Base-by-base conservation (phyloP, 2,113 vertebrate genomes). In the Corynorhinus townsendii region DNA sequence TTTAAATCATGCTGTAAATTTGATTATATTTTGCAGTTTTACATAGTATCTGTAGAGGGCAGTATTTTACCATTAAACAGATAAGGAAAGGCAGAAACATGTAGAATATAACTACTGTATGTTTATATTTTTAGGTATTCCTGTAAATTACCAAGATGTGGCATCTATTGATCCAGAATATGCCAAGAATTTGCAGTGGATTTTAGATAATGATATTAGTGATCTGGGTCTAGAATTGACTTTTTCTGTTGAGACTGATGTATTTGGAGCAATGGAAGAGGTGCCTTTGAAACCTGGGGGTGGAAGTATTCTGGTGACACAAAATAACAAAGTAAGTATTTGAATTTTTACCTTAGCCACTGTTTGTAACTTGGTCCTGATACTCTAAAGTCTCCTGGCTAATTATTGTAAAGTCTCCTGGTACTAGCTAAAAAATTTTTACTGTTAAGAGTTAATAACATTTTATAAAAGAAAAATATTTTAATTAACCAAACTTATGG, bases 121-220 rank as follows among this genome's bases (percentile, higher is more conserved):
- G 82, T 95, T 90, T 97, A 28, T 73, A 75, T 90, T 96, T 96
- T 71, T 97, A 99, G 99, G 99, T 59, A 99, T 99, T 98, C 99
- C 99, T 86, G 99, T 99, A 95, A 99, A 99, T 98, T 99, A 99
- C 97, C 99, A 99, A 97, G 99, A 99, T 96, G 99, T 99, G 95
- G 99, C 99, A 5, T 99, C 99, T 96, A 99, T 99, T 90, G 99
- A 99, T 98, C 99, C 99, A 87, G 99, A 99, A 94, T 99, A 99
- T 95, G 99, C 99, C 52, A 99, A 99, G 98, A 99, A 99, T 96
- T 98, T 99, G 89, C 99, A 99, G 93, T 99, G 99, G 99, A 99
- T 99, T 98, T 98, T 99, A 98, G 99, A 99, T 98, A 99, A 99
- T 92, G 99, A 99, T 97, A 99, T 99, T 98, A 99, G 99, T 96